Percentiles rank a stretch among this genome's conserved stretches.
phyloP scores from a whole-genome alignment of 2,888 invertebrate species.

The Acleris sparsana region DNA sequence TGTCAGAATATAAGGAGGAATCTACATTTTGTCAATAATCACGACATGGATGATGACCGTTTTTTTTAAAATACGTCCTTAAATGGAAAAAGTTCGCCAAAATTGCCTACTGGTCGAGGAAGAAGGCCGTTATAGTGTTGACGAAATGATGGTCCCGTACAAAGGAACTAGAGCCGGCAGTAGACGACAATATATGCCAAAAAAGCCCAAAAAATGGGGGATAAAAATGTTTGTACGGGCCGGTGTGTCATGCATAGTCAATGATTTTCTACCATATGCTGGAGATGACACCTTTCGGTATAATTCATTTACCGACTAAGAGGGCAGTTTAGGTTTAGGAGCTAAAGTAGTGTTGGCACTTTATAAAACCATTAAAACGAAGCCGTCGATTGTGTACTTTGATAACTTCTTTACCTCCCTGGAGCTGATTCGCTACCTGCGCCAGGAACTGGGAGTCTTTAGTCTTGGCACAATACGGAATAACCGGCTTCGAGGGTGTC shows the following conservation, averaged over 20 bases:
- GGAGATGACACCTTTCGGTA: constrained; percentile 30
- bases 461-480: constrained; percentile 35
- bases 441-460: constrained; percentile 32
- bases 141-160: constrained; percentile 6
- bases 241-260: constrained; percentile 13
- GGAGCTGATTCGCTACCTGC: constrained; percentile 33
- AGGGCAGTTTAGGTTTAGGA: constrained; percentile 21
- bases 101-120: constrained; percentile 16
- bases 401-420: constrained; percentile 36
- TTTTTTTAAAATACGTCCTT: constrained; percentile 16
- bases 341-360: constrained; percentile 30
- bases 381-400: constrained; percentile 31
- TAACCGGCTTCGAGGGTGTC: constrained; percentile 38
- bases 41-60: constrained; percentile 4
- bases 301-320: constrained; percentile 26
- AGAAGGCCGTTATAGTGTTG: constrained; percentile 11
- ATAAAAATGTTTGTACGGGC: constrained; percentile 30
- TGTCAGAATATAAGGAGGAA: neutral
- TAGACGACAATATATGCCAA: constrained; percentile 10
- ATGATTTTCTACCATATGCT: constrained; percentile 16
- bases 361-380: constrained; percentile 23
- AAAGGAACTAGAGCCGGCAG: constrained; percentile 21
- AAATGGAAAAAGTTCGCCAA: constrained; percentile 15
- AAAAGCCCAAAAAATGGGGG: constrained; percentile 13
- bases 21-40: constrained; percentile 2